Conservation (phyloP, 2,797 vertebrate species). For the Apodemus agrarius region DNA sequence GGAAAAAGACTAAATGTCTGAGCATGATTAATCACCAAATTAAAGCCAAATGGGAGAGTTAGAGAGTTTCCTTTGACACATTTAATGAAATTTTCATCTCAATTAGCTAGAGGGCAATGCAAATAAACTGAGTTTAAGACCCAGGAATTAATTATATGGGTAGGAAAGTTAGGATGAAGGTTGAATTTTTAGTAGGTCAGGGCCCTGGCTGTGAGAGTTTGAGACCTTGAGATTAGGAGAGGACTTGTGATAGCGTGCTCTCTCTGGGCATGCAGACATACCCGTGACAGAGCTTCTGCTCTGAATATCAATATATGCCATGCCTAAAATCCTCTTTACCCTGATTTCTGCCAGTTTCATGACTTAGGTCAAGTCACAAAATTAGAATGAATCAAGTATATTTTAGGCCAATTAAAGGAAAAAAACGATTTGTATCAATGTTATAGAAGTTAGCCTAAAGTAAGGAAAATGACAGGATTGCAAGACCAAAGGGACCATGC, state of each 20-base stretch:
- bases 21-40: slow-evolving; percentile 58
- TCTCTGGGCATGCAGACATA: not conserved
- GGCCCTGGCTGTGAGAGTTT: not conserved
- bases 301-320: not conserved
- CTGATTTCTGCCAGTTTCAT: not conserved
- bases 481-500: not conserved
- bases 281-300: not conserved
- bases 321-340: not conserved
- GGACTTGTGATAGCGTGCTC: not conserved
- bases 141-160: slow-evolving; percentile 55
- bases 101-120: slow-evolving; percentile 56
- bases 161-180: not conserved
- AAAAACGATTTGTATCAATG: not conserved
- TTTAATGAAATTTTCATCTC: slow-evolving; percentile 65
- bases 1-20: not conserved
- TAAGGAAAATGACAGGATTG: not conserved
- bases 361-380: not conserved
- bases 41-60: slow-evolving; percentile 46
- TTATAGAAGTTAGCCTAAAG: not conserved
- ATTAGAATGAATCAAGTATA: not conserved
- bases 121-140: slow-evolving; percentile 65
- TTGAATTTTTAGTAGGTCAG: slow-evolving; percentile 46
- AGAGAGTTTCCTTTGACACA: slow-evolving; percentile 39
- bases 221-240: not conserved
- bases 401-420: not conserved